Evolutionary conservation across 2,888 invertebrate species (phyloP), one percentile per base, ranked within the genome.

Genomic region (Oscheius sp.): DNA sequence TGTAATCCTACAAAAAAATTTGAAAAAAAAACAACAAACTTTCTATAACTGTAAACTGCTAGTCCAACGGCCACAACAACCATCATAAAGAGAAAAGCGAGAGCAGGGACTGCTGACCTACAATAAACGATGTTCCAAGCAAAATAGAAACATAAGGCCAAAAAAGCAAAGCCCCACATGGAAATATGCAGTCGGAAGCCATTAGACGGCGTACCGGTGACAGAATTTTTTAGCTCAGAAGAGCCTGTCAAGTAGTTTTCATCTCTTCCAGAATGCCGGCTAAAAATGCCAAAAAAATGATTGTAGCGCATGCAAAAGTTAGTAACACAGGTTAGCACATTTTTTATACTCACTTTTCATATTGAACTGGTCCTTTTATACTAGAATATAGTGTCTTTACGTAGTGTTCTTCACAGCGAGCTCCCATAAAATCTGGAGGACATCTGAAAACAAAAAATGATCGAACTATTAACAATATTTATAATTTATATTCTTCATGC

Each of bases 1-100:
- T 56, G 56, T 56, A 14, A 56, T 20, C 33, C 56, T 56, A 12
- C 5, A 2, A 2, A 26, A 54, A 54, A n/a, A n/a, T 26, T n/a
- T n/a, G n/a, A n/a, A n/a, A n/a, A n/a, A n/a, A n/a, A n/a, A n/a
- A n/a, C n/a, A n/a, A 41, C 59, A 5, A 6, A 62, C 62, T 47
- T 62, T 62, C 49, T 62, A 26, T 62, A 62, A 49, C 62, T 62
- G 33, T 47, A 62, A 20, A 30, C 24, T 12, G 49, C 62, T 17
- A 62, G 17, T 45, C 62, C 62, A 24, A 62, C 33, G 47, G 62
- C 47, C 8, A 62, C 9, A 45, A 62, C 30, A 12, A 45, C 49
- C 26, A 62, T 49, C 28, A 62, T 62, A 12, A 62, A 47, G 47
- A 62, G 24, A 30, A 62, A 32, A 24, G 62, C 45, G 12, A 62